phyloP scores from a whole-genome alignment of 1,140 invertebrate genomes.

The Zaprionus inermis region DNA sequence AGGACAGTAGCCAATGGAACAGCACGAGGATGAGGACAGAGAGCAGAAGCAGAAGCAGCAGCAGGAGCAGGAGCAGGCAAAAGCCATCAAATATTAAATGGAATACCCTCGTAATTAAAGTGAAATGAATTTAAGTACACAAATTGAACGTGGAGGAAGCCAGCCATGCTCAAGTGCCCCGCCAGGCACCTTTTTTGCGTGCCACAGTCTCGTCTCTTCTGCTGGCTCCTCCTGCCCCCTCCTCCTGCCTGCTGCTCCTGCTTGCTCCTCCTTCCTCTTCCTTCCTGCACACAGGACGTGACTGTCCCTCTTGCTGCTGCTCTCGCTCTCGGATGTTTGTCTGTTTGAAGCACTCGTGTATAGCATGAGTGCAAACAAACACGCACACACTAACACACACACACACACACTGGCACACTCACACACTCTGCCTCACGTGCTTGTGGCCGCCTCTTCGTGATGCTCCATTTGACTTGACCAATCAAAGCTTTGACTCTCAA shows the following conservation, averaged over 20 bases:
- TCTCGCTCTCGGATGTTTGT: constrained; percentile 22
- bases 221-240: not conserved
- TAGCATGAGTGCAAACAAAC: constrained; percentile 43
- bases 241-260: not conserved
- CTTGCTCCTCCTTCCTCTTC: not conserved
- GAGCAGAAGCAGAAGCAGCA: not conserved
- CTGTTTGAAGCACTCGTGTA: constrained; percentile 44
- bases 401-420: constrained; percentile 7
- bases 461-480: constrained; percentile 70
- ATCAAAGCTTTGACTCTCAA: constrained; percentile 68
- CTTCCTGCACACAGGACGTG: constrained; percentile 16
- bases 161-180: constrained; percentile 49
- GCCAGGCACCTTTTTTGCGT: constrained; percentile 38
- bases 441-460: constrained; percentile 7
- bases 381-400: constrained; percentile 22
- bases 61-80: constrained; percentile 1
- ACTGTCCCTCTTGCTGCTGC: constrained; percentile 26
- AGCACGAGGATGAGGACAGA: not conserved
- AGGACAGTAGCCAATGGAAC: not conserved
- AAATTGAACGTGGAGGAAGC: constrained; percentile 76
- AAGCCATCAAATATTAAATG: constrained; percentile 77
- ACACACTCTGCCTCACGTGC: constrained; percentile 3
- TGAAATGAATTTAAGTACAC: constrained; percentile 82
- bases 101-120: constrained; percentile 82
- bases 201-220: not conserved